Evolutionary conservation across 2,888 invertebrate genomes (phyloP).

Genomic region (Acleris laterana): DNA sequence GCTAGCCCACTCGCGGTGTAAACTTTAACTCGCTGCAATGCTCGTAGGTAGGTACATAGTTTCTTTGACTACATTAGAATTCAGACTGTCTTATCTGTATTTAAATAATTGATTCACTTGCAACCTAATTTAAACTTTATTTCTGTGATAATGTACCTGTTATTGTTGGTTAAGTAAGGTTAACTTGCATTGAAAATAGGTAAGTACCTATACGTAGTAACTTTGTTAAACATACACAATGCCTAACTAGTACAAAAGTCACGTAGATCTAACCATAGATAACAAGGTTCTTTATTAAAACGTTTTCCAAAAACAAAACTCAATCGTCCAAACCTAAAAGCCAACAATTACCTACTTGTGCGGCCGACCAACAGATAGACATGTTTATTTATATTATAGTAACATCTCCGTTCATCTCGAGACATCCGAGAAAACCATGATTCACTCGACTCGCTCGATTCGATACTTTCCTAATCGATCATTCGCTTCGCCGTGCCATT

Average conservation of each 20-base stretch:
- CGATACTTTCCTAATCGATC: conserved; percentile 55
- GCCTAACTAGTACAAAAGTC: background rate
- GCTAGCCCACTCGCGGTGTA: conserved; percentile 12
- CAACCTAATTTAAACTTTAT: conserved; percentile 19
- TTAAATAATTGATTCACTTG: conserved; percentile 9
- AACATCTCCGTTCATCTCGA: conserved; percentile 49
- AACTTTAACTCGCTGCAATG: too few relatives aligned
- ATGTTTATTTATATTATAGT: conserved; percentile 62
- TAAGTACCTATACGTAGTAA: too few relatives aligned
- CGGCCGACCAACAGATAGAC: conserved; percentile 29
- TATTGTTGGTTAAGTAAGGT: background rate
- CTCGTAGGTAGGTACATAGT: background rate
- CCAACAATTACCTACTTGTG: conserved; percentile 25
- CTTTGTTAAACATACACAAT: background rate
- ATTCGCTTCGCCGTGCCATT: conserved; percentile 31
- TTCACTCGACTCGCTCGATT: conserved; percentile 56
- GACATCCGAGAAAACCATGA: conserved; percentile 56
- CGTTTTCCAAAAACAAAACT: conserved; percentile 28
- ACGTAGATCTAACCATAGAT: conserved; percentile 9
- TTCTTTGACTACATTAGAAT: background rate
- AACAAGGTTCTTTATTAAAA: background rate
- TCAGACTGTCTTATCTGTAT: background rate
- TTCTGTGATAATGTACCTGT: conserved; percentile 8
- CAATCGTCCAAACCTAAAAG: conserved; percentile 16
- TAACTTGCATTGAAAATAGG: background rate